These are phyloP conservation scores for Orchestes rusci DNA, from an alignment of 2,888 invertebrate species.

Conservation along the genomic window DNA sequence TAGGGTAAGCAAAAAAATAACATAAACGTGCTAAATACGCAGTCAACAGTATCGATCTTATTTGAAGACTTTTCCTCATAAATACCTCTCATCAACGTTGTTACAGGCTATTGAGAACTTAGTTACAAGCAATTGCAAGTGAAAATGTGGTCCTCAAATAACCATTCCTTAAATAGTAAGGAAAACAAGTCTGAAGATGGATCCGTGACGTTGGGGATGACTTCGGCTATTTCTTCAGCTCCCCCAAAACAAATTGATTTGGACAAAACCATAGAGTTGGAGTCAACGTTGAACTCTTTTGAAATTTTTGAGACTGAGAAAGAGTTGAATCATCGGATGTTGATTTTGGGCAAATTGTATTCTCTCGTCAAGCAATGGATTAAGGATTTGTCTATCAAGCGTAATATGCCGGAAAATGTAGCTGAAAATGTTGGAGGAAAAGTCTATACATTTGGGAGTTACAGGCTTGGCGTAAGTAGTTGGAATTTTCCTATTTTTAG, in stretches of 20 bases:
- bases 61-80: too few species aligned
- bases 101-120: too few species aligned
- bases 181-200: slow-evolving; percentile 45
- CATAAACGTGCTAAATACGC: too few species aligned
- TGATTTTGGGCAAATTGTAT: slow-evolving; percentile 78
- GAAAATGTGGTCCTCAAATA: slow-evolving; percentile 31
- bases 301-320: slow-evolving; percentile 87
- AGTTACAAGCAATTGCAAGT: background rate
- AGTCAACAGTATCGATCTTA: too few species aligned
- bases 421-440: slow-evolving; percentile 93
- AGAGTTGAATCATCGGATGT: slow-evolving; percentile 85
- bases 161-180: slow-evolving; percentile 31
- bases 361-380: slow-evolving; percentile 93
- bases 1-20: too few species aligned
- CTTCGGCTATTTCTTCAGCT: slow-evolving; percentile 87
- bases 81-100: too few species aligned
- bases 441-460: slow-evolving; percentile 99
- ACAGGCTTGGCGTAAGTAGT: slow-evolving; percentile 73
- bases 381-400: slow-evolving; percentile 73
- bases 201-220: slow-evolving; percentile 75
- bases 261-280: slow-evolving; percentile 68
- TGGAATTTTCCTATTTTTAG: too few species aligned
- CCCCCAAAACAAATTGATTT: slow-evolving; percentile 74
- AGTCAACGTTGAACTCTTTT: slow-evolving; percentile 70
- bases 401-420: slow-evolving; percentile 87